Evolutionary conservation across 2,888 invertebrate genomes (phyloP), one percentile per base, ranked within the genome.

Genomic region (Spodoptera exigua): DNA sequence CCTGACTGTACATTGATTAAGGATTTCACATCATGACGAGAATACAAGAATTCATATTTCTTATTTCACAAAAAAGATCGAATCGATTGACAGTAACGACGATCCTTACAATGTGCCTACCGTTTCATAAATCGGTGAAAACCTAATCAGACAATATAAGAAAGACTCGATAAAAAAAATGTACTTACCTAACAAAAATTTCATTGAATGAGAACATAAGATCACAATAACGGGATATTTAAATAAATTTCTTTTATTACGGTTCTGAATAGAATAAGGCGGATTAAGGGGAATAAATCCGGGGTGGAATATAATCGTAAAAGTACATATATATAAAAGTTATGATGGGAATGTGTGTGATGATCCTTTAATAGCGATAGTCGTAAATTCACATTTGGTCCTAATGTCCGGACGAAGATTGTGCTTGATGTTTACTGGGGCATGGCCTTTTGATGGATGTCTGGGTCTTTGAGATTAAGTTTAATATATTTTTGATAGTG

Each of bases 341-440:
- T 27, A n/a, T 55, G 32, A 52, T 60, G 11, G n/a, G 36, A 7
- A 40, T 34, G 13, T 48, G 40, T 11, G 12, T 45, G 36, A 74
- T 74, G 61, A 59, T 52, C 35, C 64, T 70, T 68, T 74, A 71
- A 64, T 74, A 68, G 52, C 56, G 63, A 48, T 56, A 10, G 43
- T 16, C 55, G 44, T 67, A 70, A 71, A 62, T 56, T 49, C 66
- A 45, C 53, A 43, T 61, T 58, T 35, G 49, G 47, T 36, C 58
- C 51, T 53, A 62, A 66, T 60, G 67, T 55, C 51, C 56, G 54
- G 37, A 34, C 32, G 46, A 32, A 56, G 52, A 65, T 73, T 65
- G 51, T 73, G 41, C 21, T 35, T 27, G 45, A 54, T 54, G 13
- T 45, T 35, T 36, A 46, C 43, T 11, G 46, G 32, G 3, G 48